These are phyloP conservation scores for Catamblyrhynchus diadema DNA, from an alignment of 2,797 vertebrate genomes.

Conservation along the genomic window DNA sequence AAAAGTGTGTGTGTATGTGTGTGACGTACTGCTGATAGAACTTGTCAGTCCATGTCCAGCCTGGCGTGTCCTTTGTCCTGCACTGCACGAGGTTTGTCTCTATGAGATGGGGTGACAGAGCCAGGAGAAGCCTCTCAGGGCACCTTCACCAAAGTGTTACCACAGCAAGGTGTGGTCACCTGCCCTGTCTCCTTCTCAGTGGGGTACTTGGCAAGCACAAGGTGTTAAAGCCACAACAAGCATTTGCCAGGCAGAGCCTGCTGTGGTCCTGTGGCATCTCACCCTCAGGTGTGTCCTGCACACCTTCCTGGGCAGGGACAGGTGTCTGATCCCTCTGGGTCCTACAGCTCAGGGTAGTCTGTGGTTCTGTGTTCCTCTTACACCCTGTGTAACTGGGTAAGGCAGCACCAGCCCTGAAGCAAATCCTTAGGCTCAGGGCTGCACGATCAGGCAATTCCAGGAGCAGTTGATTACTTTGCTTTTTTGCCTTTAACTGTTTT, in stretches of 20 bases:
- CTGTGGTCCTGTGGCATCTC: neutral
- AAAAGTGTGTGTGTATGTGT: neutral
- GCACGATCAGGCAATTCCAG: neutral
- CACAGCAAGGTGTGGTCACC: rapidly evolving
- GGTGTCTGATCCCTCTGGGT: neutral
- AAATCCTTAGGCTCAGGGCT: neutral
- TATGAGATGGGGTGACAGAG: neutral
- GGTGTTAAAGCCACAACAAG: neutral
- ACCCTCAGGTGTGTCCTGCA: neutral
- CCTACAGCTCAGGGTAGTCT: neutral
- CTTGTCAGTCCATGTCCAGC: neutral
- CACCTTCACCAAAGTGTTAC: neutral
- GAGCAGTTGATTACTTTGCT: neutral
- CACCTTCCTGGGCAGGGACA: neutral
- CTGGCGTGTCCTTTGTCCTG: rapidly evolving
- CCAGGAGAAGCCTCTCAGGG: neutral
- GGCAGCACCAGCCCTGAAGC: neutral
- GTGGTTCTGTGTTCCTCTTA: neutral
- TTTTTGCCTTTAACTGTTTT: neutral
- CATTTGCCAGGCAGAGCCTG: neutral
- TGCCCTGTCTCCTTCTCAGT: rapidly evolving
- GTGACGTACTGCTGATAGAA: neutral
- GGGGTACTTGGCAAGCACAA: neutral
- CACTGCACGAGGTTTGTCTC: rapidly evolving
- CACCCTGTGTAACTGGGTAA: neutral